Evolutionary conservation across 1,140 invertebrate genomes (phyloP).

Genomic region (Drosophila seguyi): DNA sequence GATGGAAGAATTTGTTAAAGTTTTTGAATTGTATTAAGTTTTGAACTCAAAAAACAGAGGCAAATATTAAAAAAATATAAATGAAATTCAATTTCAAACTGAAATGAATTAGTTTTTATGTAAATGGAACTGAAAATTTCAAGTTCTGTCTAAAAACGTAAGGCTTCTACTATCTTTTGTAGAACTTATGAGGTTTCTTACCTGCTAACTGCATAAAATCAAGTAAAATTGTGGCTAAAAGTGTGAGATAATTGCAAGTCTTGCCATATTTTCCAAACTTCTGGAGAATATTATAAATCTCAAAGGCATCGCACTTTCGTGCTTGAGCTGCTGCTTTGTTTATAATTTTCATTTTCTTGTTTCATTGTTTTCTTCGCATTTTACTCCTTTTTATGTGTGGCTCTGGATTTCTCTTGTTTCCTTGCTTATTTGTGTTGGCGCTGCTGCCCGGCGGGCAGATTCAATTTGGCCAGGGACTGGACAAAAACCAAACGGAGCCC

Average conservation of each 20-base stretch:
- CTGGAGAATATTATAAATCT: conserved; percentile 26
- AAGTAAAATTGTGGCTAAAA: background rate
- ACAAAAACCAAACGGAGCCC: conserved; percentile 44
- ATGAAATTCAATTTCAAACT: background rate
- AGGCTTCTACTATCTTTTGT: too few relatives aligned
- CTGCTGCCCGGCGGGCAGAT: conserved; percentile 49
- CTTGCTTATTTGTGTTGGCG: conserved; percentile 28
- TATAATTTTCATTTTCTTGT: conserved; percentile 71
- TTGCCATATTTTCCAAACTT: background rate
- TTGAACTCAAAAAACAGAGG: background rate
- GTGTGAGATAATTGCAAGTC: conserved; percentile 2
- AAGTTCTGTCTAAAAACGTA: too few relatives aligned
- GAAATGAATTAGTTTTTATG: too few relatives aligned
- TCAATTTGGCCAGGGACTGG: conserved; percentile 67
- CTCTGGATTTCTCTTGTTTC: conserved; percentile 6
- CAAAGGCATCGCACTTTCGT: conserved; percentile 13
- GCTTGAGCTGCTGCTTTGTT: conserved; percentile 37
- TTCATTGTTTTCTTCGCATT: conserved; percentile 54
- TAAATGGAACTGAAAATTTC: too few relatives aligned
- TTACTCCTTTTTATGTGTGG: conserved; percentile 50
- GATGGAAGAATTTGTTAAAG: background rate
- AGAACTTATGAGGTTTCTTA: background rate
- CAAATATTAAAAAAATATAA: background rate
- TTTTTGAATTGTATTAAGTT: background rate
- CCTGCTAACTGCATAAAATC: background rate